Evolutionary conservation across 1,140 invertebrate genomes (phyloP).

Genomic region (Macrosteles quadrilineatus): DNA sequence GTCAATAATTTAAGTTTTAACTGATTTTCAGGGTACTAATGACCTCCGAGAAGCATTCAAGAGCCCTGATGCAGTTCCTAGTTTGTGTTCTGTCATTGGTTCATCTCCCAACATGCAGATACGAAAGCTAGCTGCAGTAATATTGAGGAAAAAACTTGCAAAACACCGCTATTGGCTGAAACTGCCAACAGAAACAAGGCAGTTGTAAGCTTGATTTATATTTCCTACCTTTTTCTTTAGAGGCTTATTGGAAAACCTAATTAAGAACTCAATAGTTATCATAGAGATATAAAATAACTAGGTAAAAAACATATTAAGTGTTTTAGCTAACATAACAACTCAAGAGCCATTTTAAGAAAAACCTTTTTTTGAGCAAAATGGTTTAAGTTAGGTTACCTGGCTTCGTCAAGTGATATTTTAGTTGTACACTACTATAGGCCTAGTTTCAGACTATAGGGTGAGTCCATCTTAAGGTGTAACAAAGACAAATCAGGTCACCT

Average conservation of each 20-base stretch:
- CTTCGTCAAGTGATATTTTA: no score
- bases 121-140: slow-evolving; percentile 67
- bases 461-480: no score
- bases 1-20: not conserved
- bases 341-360: not conserved
- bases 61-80: slow-evolving; percentile 58
- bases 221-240: not conserved
- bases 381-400: no score
- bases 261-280: slow-evolving; percentile 24
- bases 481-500: no score
- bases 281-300: no score
- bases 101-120: slow-evolving; percentile 59
- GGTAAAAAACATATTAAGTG: slow-evolving; percentile 19
- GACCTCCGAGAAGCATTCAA: slow-evolving; percentile 65
- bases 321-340: slow-evolving; percentile 9
- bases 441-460: no score
- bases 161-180: slow-evolving; percentile 64
- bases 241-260: not conserved
- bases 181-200: slow-evolving; percentile 54
- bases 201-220: slow-evolving; percentile 49
- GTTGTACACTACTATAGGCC: no score
- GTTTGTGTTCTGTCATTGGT: slow-evolving; percentile 60
- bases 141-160: slow-evolving; percentile 60
- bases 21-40: slow-evolving; percentile 58
- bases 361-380: no score